Evolutionary conservation across 1,140 invertebrate species (phyloP), one percentile per base, ranked within the genome.

Genomic region (Periplaneta americana): DNA sequence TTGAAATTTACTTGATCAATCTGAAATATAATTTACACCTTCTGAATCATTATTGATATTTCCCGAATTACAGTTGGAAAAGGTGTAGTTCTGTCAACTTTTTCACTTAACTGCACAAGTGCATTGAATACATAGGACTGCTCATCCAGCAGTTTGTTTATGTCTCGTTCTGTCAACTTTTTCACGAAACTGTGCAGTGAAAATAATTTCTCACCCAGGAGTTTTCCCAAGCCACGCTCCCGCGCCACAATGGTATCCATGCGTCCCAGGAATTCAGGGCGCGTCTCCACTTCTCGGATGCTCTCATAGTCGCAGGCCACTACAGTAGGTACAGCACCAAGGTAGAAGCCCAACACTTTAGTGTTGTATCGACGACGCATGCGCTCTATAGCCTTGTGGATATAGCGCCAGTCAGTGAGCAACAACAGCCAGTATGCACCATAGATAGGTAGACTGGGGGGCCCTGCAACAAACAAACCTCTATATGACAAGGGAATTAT

Each of bases 211-310:
- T 18, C n/a, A 48, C 39, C 39, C 39, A 87, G 82, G 33, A 85
- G 57, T 74, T 87, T 80, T 57, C 85, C 85, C 76, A 86, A 81
- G 83, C 86, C 83, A 85, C 87, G 74, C 82, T 84, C 78, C 82
- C 74, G 18, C 28, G 34, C 74, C 17, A 33, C 13, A 83, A 77
- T 81, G 11, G 85, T 9, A 81, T 78, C 34, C 11, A 86, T 74
- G 82, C 89, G 85, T 34, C 89, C 90, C 83, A 89, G 87, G 37
- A 88, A 90, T 22, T 85, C 88, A n/a, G 85, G 85, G 76, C 85
- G 86, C 18, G 83, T 83, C 0, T 90, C 82, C 13, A 90, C 74
- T 83, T 90, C 86, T n/a, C 86, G 87, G 1, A 90, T 86, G n/a
- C 83, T 86, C n/a, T 85, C 84, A 9, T 86, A 85, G 83, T 85